Evolutionary conservation across 2,797 vertebrate species (phyloP).

Genomic region (Cygnus olor): DNA sequence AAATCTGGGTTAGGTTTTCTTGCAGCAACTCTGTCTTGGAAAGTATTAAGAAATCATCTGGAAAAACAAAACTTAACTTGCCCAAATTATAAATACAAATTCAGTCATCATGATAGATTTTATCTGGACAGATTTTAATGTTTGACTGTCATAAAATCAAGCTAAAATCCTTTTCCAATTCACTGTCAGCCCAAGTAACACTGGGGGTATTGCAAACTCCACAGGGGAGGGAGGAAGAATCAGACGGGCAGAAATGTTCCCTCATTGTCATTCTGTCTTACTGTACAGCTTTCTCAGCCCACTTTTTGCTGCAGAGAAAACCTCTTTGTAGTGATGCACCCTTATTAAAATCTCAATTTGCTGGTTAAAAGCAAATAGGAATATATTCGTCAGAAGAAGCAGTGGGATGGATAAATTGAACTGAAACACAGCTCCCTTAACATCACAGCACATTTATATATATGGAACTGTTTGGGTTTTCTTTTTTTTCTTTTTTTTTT

Average conservation of each 20-base stretch:
- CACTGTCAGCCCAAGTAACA: background rate
- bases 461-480: background rate
- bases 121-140: constrained; percentile 10
- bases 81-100: constrained; percentile 43
- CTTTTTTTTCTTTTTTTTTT: background rate
- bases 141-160: constrained; percentile 23
- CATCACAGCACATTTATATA: background rate
- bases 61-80: background rate
- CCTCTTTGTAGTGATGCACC: background rate
- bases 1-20: background rate
- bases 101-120: constrained; percentile 17
- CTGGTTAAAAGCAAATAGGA: background rate
- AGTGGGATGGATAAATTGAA: background rate
- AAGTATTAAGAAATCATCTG: constrained; percentile 22
- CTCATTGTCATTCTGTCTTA: background rate
- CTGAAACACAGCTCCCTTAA: background rate
- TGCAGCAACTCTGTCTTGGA: background rate
- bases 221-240: background rate
- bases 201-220: background rate
- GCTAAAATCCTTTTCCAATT: constrained; percentile 39
- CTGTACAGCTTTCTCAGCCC: background rate
- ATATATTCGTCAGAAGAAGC: background rate
- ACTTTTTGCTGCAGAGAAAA: background rate
- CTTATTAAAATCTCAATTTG: background rate
- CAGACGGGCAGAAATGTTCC: background rate